A percentile compares a stretch with the other conserved stretches of the same genome.
These are phyloP conservation scores for Vipera latastei DNA, from an alignment of 2,797 vertebrate genomes.

Conservation along the genomic window DNA sequence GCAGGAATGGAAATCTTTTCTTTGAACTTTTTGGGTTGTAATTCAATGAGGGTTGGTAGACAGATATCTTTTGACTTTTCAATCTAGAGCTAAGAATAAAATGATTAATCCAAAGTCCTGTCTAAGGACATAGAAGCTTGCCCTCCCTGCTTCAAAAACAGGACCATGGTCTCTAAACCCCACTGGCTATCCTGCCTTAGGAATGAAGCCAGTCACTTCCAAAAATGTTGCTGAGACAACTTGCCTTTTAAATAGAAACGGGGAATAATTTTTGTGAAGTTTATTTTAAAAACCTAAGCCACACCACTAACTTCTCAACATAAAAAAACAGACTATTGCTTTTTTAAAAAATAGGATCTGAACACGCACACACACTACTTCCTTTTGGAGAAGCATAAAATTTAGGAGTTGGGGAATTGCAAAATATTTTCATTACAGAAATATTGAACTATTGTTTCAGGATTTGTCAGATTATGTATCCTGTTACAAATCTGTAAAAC, in stretches of 20 bases:
- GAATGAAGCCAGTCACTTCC: not conserved
- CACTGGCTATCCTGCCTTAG: not conserved
- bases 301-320: not conserved
- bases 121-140: not conserved
- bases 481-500: not conserved
- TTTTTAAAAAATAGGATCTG: not conserved
- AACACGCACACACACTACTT: not conserved
- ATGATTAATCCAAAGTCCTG: not conserved
- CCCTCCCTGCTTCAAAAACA: not conserved
- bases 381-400: not conserved
- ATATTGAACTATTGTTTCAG: not conserved
- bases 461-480: not conserved
- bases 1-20: not conserved
- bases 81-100: not conserved
- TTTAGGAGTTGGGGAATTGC: not conserved
- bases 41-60: not conserved
- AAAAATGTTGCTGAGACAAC: not conserved
- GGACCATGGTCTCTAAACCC: not conserved
- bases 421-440: not conserved
- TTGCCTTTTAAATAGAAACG: not conserved
- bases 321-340: not conserved
- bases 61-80: not conserved
- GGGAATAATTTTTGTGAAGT: not conserved
- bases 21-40: not conserved
- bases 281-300: not conserved